Evolutionary conservation across 2,797 vertebrate genomes (phyloP).

Genomic region (Coregonus suidteri): DNA sequence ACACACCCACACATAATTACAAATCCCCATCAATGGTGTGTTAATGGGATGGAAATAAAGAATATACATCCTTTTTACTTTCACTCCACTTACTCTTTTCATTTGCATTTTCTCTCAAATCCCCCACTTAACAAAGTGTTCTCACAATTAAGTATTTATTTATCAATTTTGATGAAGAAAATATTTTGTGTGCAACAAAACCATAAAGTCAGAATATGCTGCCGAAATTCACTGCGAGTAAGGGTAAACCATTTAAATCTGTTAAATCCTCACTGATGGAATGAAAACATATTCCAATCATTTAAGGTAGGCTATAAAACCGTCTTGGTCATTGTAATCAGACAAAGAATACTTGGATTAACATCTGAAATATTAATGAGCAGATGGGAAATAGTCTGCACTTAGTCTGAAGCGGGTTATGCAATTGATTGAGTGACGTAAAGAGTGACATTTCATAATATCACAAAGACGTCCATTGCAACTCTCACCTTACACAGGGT

Average conservation of each 20-base stretch:
- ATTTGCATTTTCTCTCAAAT: slow-evolving; percentile 69
- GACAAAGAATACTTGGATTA: neutral
- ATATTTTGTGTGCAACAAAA: slow-evolving; percentile 31
- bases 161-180: slow-evolving; percentile 50
- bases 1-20: slow-evolving; percentile 53
- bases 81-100: slow-evolving; percentile 72
- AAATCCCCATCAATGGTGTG: slow-evolving; percentile 54
- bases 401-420: neutral
- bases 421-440: slow-evolving; percentile 1
- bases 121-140: slow-evolving; percentile 57
- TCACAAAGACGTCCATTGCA: neutral
- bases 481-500: neutral
- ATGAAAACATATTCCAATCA: slow-evolving; percentile 30
- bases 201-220: slow-evolving; percentile 58
- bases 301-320: slow-evolving; percentile 14
- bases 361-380: slow-evolving; percentile 3
- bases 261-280: slow-evolving; percentile 36
- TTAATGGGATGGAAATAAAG: slow-evolving; percentile 61
- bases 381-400: slow-evolving; percentile 13
- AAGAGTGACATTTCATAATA: neutral
- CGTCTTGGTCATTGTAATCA: slow-evolving; percentile 7
- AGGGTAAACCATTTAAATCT: slow-evolving; percentile 48
- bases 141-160: slow-evolving; percentile 68
- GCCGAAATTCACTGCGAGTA: slow-evolving; percentile 17
- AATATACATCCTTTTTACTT: slow-evolving; percentile 67